phyloP scores from a whole-genome alignment of 2,797 vertebrate genomes.

The Sparus aurata region DNA sequence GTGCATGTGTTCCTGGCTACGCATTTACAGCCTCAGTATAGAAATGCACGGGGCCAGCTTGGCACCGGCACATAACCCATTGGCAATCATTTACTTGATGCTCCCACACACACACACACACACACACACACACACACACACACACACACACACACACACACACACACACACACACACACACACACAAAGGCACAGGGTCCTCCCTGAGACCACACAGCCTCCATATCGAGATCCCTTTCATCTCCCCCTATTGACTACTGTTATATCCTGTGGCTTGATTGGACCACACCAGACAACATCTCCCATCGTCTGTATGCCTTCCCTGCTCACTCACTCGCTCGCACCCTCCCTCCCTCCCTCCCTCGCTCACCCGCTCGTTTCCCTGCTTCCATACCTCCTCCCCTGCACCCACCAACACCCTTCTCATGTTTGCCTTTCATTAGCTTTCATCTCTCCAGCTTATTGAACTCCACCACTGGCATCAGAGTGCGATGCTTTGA shows the following conservation, averaged over 20 bases:
- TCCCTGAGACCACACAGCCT: slow-evolving; percentile 75
- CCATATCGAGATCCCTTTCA: slow-evolving; percentile 80
- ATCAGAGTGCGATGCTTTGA: slow-evolving; percentile 82
- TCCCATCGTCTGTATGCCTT: slow-evolving; percentile 63
- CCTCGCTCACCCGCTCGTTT: slow-evolving; percentile 16
- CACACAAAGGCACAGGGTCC: slow-evolving; percentile 53
- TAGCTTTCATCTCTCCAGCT: slow-evolving; percentile 87
- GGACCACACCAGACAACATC: slow-evolving; percentile 80
- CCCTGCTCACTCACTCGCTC: slow-evolving; percentile 35
- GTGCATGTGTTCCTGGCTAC: slow-evolving; percentile 55
- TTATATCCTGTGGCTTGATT: slow-evolving; percentile 82
- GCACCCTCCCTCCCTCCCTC: slow-evolving; percentile 18
- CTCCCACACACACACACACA: slow-evolving; percentile 21
- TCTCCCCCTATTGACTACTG: slow-evolving; percentile 81
- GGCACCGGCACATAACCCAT: slow-evolving; percentile 49
- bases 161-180: slow-evolving; percentile 49
- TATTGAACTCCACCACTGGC: slow-evolving; percentile 87
- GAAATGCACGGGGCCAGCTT: slow-evolving; percentile 50
- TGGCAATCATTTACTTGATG: slow-evolving; percentile 61
- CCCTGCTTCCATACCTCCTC: slow-evolving; percentile 51
- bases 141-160: slow-evolving; percentile 24
- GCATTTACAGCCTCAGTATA: slow-evolving; percentile 40
- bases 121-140: slow-evolving; percentile 55
- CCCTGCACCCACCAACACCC: slow-evolving; percentile 65
- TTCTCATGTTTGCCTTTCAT: slow-evolving; percentile 86